Evolutionary conservation across 2,888 invertebrate species (phyloP), one percentile per base, ranked within the genome.

Genomic region (Neoitamus cyanurus): DNA sequence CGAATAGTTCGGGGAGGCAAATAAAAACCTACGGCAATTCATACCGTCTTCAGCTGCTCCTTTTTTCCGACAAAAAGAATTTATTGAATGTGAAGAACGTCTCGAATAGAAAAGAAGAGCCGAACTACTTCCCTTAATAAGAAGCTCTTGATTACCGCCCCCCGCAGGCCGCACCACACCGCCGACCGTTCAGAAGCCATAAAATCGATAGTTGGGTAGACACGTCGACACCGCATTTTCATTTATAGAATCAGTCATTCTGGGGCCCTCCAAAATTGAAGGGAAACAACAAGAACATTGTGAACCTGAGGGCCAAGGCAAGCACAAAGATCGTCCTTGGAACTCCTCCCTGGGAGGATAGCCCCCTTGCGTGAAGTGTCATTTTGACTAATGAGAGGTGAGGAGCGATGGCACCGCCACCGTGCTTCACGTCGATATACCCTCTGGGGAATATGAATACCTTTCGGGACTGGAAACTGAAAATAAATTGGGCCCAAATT

Each of bases 221-320:
- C 58, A 58, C 58, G 58, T 58, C 25, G 58, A 58, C 58, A 58
- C 58, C 58, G 58, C 58, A 58, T 20, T 58, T 58, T 58, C 58
- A 58, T 58, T 58, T 58, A 58, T 58, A 58, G 58, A 58, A 58
- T 58, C 58, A 58, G 58, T 58, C 58, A 58, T 58, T 58, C 58
- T 15, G 58, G 48, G 58, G 58, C 58, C 25, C 58, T 58, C 58
- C 20, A 58, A 58, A 58, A 58, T 58, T 58, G 25, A 58, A 58
- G 58, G 58, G 58, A 58, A 58, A 58, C 58, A 58, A 58, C 58
- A 58, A 58, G 58, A 58, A 58, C 20, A 9, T 15, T 58, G 9
- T 58, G 58, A 58, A 58, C 25, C 58, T 20, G 25, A 58, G 58
- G 58, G 58, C 58, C 58, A 58, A 58, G 58, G 58, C 58, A 6